phyloP scores from a whole-genome alignment of 2,797 vertebrate genomes.

The Tadarida brasiliensis region DNA sequence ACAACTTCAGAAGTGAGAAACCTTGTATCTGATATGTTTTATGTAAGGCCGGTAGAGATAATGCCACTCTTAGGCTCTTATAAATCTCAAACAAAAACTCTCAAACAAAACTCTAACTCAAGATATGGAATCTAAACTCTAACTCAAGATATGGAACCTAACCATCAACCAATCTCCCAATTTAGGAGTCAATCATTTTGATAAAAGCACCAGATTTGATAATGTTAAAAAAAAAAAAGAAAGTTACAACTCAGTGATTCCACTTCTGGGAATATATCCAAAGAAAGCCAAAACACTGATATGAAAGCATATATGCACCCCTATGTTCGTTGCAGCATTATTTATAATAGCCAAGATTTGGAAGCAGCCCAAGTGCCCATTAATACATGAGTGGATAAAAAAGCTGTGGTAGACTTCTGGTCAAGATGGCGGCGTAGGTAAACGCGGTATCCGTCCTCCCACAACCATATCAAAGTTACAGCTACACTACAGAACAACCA shows the following conservation, averaged over 20 bases:
- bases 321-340: background rate
- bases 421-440: no score
- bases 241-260: constrained; percentile 41
- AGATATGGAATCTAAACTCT: constrained; percentile 41
- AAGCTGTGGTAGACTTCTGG: background rate
- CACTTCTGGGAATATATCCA: background rate
- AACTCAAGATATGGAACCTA: constrained; percentile 36
- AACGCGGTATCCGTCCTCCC: no score
- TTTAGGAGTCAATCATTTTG: constrained; percentile 76
- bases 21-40: background rate
- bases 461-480: no score
- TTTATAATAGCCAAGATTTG: background rate
- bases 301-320: background rate
- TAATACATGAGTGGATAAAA: background rate
- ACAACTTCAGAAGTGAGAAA: constrained; percentile 46
- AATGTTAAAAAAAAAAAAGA: constrained; percentile 53
- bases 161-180: constrained; percentile 68
- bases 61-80: background rate
- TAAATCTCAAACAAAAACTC: constrained; percentile 60
- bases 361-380: background rate
- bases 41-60: background rate
- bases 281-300: background rate
- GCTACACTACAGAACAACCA: no score
- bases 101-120: constrained; percentile 46
- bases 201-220: constrained; percentile 71